These are phyloP conservation scores for Megathymus violae DNA, from an alignment of 1,140 invertebrate species.

Conservation along the genomic window DNA sequence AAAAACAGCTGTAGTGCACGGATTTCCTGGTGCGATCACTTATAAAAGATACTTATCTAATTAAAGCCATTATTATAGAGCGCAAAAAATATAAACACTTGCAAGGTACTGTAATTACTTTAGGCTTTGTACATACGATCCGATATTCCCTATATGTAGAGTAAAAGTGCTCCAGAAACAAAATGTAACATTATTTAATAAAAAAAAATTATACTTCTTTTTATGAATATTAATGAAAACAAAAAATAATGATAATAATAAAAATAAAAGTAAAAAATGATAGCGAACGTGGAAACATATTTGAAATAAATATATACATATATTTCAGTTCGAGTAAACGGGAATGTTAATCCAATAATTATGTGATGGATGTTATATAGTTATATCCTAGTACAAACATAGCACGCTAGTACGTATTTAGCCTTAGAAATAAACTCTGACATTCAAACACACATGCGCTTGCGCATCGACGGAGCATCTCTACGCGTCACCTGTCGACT, in stretches of 20 bases:
- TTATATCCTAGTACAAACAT: neutral
- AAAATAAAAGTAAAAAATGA: too few species aligned
- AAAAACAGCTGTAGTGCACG: slow-evolving; percentile 25
- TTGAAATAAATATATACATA: too few species aligned
- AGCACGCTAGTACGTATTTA: neutral
- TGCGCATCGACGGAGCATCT: slow-evolving; percentile 52
- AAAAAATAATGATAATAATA: too few species aligned
- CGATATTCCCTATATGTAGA: neutral
- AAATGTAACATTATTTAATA: too few species aligned
- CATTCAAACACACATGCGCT: slow-evolving; percentile 54
- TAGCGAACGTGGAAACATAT: too few species aligned
- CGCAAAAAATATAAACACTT: slow-evolving; percentile 31
- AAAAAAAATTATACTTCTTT: too few species aligned
- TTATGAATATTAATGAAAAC: too few species aligned
- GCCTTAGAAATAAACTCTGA: slow-evolving; percentile 66
- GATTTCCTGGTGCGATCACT: slow-evolving; percentile 23
- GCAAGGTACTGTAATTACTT: neutral
- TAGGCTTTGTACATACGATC: slow-evolving; percentile 2
- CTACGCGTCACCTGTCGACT: slow-evolving; percentile 68
- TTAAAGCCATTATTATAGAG: slow-evolving; percentile 30
- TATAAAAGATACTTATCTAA: slow-evolving; percentile 30
- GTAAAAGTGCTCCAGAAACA: too few species aligned
- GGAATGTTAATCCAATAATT: too few species aligned
- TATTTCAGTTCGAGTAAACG: too few species aligned
- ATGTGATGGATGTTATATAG: too few species aligned